Evolutionary conservation across 2,113 vertebrate genomes (phyloP), one percentile per base, ranked within the genome.

Genomic region (Acrocephalus arundinaceus): DNA sequence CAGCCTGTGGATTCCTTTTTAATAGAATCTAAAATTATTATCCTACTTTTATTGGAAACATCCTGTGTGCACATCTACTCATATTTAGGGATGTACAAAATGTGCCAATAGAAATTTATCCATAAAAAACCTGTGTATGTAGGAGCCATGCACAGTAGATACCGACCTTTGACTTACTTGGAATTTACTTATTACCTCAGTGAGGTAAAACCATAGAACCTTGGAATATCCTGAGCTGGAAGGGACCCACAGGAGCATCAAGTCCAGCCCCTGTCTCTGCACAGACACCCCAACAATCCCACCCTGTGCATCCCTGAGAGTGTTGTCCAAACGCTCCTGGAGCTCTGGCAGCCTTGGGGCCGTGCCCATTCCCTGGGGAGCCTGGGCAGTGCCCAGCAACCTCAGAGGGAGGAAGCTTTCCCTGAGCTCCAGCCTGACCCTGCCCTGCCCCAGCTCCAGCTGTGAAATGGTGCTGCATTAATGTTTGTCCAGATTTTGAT

Each of bases 301-400:
- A 52, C 2, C 66, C 66, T 78, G 65, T 0, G 15, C 61, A 57
- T 49, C 71, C 85, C 74, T 55, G 41, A 8, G 1, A 39, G 10
- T 0, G 0, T 0, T 54, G n/a, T 1, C 28, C 74, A 71, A 62
- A 24, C 1, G 0, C 18, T n/a, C 63, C 85, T 62, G 74, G 33
- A 78, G 85, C 74, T 87, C 46, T 70, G 84, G 73, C 65, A 87
- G 65, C 65, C 74, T 39, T 5, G 39, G 63, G 73, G 39, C 63
- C 0, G 55, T 37, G 84, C 37, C 73, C 73, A 61, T 61, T 70
- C 55, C 73, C 54, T 52, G 83, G 61, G 51, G 52, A 76, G 62
- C 62, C 62, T 86, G 84, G 11, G 5, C 84, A 87, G 73, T 70
- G 37, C 63, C 48, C 63, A 37, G 11, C 63, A 45, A 54, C 45